Base-by-base conservation (phyloP, 2,888 invertebrate species). In the Prosopocoilus inquinatus region DNA sequence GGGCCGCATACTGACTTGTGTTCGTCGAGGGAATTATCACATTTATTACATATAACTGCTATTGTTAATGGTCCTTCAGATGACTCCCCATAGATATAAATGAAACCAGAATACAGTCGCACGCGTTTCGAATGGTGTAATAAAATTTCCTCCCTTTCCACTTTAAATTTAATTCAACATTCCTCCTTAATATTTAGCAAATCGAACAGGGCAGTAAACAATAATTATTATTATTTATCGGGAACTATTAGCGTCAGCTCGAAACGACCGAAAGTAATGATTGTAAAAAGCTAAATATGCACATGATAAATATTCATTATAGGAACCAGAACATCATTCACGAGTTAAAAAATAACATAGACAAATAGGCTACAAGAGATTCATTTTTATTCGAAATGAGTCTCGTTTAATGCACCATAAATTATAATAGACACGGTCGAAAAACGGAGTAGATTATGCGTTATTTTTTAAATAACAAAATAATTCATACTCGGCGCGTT, bases 401-500 rank as follows among this genome's bases (percentile, higher is more conserved):
- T 41, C 12, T 41, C 41, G 41, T 16, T 41, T 41, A 41, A 41
- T 41, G 41, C 15, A 15, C 41, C 41, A 41, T 41, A 41, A 41
- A 41, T 41, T 41, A 41, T 41, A 41, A 41, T 41, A 41, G 41
- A 41, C 41, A 16, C 9, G 41, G 41, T 11, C 41, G 15, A 41
- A 41, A 41, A n/a, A 41, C 41, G 12, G 41, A 41, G n/a, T 41
- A 41, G 41, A 41, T 41, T 41, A 13, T 41, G 16, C 9, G 16
- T 41, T 41, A 41, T 41, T 41, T 41, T 41, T 41, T 41, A 41
- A 41, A 41, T 41, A 41, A 41, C 41, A 41, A 41, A 41, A 70
- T 70, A 70, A 73, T 72, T 70, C 71, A 69, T 71, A 70, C 70
- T 67, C 71, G 70, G 70, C 70, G 66, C 66, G 64, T 65, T 69